Evolutionary conservation across 1,140 invertebrate genomes (phyloP).

Genomic region (Drosophila repletoides): DNA sequence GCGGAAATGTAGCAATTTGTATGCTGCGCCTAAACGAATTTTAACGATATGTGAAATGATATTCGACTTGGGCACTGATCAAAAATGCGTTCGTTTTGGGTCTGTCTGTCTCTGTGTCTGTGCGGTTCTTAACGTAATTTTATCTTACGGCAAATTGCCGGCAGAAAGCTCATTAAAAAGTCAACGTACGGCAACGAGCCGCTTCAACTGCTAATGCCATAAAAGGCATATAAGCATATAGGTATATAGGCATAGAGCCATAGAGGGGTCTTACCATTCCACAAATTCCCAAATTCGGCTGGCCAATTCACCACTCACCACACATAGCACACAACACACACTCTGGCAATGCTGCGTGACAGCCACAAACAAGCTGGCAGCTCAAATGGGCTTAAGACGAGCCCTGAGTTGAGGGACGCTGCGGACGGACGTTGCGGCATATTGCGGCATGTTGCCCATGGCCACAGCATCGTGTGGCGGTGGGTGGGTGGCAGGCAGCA

Average conservation of each 20-base stretch:
- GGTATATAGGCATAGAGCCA: conserved; percentile 1
- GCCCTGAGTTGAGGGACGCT: conserved; percentile 18
- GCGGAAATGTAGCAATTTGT: conserved; percentile 80
- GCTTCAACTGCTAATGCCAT: conserved; percentile 60
- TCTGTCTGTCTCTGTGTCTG: conserved; percentile 17
- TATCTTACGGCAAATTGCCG: conserved; percentile 74
- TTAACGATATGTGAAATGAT: conserved; percentile 81
- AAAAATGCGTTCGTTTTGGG: conserved; percentile 50
- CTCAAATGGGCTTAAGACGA: conserved; percentile 51
- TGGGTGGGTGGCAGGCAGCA: not conserved
- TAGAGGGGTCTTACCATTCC: conserved; percentile 7
- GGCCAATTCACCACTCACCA: no score
- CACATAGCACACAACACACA: conserved; percentile 12
- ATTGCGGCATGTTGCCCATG: conserved; percentile 61
- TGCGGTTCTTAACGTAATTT: conserved; percentile 38
- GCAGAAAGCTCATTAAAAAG: conserved; percentile 72
- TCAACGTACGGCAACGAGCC: conserved; percentile 56
- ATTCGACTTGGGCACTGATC: conserved; percentile 69
- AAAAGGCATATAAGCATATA: not conserved
- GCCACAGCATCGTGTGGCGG: conserved; percentile 31
- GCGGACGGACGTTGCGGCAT: conserved; percentile 19
- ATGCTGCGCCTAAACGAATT: conserved; percentile 79
- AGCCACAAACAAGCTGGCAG: conserved; percentile 52
- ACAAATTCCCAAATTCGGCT: conserved; percentile 47
- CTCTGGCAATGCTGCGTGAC: conserved; percentile 33